These are phyloP conservation scores for Melanotaenia trifasciata DNA, from an alignment of 2,797 vertebrate species.

Conservation along the genomic window DNA sequence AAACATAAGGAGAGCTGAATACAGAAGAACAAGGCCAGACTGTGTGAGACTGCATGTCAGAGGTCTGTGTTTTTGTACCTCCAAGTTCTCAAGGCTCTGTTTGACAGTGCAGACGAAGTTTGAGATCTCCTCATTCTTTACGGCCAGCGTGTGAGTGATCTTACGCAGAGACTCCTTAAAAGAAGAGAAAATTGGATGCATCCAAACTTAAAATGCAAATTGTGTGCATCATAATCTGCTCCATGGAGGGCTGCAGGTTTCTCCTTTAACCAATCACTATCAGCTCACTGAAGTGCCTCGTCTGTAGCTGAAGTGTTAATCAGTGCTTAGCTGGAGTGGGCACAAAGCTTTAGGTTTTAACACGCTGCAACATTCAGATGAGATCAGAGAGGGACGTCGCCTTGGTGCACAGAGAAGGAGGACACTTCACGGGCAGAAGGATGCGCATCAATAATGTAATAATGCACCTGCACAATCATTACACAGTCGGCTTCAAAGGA, in stretches of 20 bases:
- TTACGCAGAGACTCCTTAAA: slow-evolving; percentile 89
- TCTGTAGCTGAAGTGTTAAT: slow-evolving; percentile 11
- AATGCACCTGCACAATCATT: slow-evolving; percentile 48
- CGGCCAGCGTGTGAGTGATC: slow-evolving; percentile 91
- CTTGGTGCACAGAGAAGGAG: slow-evolving; percentile 27
- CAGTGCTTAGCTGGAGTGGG: slow-evolving; percentile 22
- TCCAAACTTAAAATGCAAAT: background rate
- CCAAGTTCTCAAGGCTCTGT: slow-evolving; percentile 91
- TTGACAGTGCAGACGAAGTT: slow-evolving; percentile 91
- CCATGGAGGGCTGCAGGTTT: slow-evolving; percentile 1
- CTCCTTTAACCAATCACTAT: background rate
- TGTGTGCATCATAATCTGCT: background rate
- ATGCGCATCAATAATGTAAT: slow-evolving; percentile 80
- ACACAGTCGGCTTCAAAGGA: slow-evolving; percentile 33
- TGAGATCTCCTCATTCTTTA: slow-evolving; percentile 95
- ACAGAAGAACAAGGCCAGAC: background rate
- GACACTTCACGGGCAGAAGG: slow-evolving; percentile 70
- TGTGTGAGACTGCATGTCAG: background rate
- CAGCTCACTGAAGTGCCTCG: slow-evolving; percentile 3
- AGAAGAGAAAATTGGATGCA: background rate
- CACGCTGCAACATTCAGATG: slow-evolving; percentile 10
- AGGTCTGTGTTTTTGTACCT: slow-evolving; percentile 76
- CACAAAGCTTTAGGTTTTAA: slow-evolving; percentile 29
- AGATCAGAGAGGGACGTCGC: slow-evolving; percentile 29
- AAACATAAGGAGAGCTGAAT: background rate